These are phyloP conservation scores for Rhagophthalmus giganteus DNA, from an alignment of 2,888 invertebrate species.

Conservation along the genomic window DNA sequence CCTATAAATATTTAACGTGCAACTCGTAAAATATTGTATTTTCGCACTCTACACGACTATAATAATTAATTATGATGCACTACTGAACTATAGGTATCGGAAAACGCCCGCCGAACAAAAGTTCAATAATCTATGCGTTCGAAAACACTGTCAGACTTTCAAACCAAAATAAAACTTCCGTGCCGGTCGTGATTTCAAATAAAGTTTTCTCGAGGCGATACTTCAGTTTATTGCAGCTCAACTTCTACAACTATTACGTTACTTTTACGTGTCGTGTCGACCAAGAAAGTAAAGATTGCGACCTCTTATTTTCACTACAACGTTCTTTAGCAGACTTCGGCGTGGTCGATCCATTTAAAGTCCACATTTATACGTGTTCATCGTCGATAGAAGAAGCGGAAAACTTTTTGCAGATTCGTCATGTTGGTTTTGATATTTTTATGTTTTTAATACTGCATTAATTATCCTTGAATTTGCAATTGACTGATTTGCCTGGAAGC, in stretches of 20 bases:
- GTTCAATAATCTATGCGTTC: background rate
- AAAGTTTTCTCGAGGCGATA: conserved; percentile 11
- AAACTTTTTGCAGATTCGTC: conserved; percentile 1
- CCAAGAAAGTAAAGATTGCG: conserved; percentile 13
- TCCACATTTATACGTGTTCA: conserved; percentile 20
- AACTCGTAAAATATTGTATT: conserved; percentile 22
- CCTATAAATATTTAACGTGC: conserved; percentile 12
- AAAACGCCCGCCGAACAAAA: background rate
- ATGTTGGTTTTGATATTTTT: no score
- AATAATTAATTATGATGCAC: conserved; percentile 3
- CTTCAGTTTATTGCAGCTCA: conserved; percentile 1
- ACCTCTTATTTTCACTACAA: conserved; percentile 12
- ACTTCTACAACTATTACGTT: conserved; percentile 8
- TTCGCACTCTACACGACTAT: conserved; percentile 15
- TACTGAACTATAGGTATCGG: background rate
- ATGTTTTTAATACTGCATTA: no score
- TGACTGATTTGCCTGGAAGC: no score
- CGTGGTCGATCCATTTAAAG: conserved; percentile 24
- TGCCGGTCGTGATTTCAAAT: conserved; percentile 20
- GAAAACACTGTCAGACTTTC: background rate
- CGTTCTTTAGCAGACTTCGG: background rate
- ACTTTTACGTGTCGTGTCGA: conserved; percentile 7
- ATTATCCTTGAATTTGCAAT: no score
- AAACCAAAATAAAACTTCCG: conserved; percentile 6
- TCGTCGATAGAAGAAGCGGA: conserved; percentile 3